These are phyloP conservation scores for Florisuga fusca DNA, from an alignment of 2,797 vertebrate genomes.

Conservation along the genomic window DNA sequence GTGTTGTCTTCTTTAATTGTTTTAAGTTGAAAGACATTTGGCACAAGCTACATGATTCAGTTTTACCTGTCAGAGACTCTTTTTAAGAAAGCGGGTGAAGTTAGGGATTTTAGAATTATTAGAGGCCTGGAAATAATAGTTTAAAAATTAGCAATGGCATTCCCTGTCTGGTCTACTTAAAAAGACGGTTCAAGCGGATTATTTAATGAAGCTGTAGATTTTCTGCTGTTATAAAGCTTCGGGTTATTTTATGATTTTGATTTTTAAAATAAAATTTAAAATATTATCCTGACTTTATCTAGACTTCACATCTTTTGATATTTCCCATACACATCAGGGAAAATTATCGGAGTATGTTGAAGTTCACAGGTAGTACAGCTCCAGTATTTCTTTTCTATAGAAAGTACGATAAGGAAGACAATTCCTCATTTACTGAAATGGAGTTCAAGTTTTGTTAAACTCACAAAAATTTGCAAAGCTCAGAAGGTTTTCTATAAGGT, in stretches of 20 bases:
- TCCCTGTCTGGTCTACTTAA: neutral
- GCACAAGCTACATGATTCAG: fast-evolving
- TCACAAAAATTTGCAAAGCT: neutral
- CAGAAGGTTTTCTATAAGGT: neutral
- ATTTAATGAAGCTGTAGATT: neutral
- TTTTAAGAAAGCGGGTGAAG: neutral
- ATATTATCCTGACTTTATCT: neutral
- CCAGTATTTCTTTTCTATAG: neutral
- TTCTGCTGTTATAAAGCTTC: neutral
- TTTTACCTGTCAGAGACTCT: neutral
- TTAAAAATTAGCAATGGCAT: neutral
- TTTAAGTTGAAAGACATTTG: neutral
- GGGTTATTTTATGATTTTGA: fast-evolving
- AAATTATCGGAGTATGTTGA: neutral
- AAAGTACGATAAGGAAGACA: neutral
- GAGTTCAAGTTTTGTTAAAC: neutral
- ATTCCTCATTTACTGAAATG: neutral
- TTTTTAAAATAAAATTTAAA: neutral
- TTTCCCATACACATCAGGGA: neutral
- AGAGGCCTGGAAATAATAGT: neutral
- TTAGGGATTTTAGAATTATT: neutral
- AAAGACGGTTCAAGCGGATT: neutral
- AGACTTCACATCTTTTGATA: neutral
- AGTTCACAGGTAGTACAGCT: neutral
- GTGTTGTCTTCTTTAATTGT: fast-evolving